Evolutionary conservation across 37 sponge, comb jelly and placozoan species (phyloP).

Genomic region (Bolinopsis microptera): DNA sequence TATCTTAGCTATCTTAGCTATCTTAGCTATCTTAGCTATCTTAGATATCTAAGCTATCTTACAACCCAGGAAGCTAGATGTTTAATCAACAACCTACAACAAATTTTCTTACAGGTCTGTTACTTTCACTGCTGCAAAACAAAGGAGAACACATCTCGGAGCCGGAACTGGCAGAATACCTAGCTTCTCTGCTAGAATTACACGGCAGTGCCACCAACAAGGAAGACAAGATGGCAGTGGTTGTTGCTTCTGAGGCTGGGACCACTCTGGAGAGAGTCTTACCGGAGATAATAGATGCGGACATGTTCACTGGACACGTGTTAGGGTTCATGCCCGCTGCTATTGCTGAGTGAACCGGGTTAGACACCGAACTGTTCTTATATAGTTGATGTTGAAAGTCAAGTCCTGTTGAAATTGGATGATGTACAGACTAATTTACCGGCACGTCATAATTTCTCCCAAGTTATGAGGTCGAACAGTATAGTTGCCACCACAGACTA

Average conservation of each 20-base stretch:
- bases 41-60: too few species aligned
- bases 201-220: constrained; percentile 55
- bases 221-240: constrained; percentile 43
- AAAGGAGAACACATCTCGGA: constrained; percentile 92
- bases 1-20: too few species aligned
- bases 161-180: constrained; percentile 83
- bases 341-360: not conserved
- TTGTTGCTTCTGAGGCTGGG: not conserved
- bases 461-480: too few species aligned
- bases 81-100: too few species aligned
- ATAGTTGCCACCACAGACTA: too few species aligned
- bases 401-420: too few species aligned
- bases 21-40: not conserved
- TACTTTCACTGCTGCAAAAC: constrained; percentile 27
- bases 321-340: constrained; percentile 39
- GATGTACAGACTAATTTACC: too few species aligned
- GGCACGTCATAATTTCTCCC: too few species aligned
- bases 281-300: constrained; percentile 46
- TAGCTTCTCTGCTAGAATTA: constrained; percentile 82
- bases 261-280: constrained; percentile 7
- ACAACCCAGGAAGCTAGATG: too few species aligned
- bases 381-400: not conserved
- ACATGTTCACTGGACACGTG: constrained; percentile 47
- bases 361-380: not conserved
- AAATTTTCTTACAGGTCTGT: constrained; percentile 18